A percentile compares a stretch with the other conserved stretches of the same genome.
phyloP scores from a whole-genome alignment of 2,797 vertebrate genomes.

The Notolabrus celidotus region DNA sequence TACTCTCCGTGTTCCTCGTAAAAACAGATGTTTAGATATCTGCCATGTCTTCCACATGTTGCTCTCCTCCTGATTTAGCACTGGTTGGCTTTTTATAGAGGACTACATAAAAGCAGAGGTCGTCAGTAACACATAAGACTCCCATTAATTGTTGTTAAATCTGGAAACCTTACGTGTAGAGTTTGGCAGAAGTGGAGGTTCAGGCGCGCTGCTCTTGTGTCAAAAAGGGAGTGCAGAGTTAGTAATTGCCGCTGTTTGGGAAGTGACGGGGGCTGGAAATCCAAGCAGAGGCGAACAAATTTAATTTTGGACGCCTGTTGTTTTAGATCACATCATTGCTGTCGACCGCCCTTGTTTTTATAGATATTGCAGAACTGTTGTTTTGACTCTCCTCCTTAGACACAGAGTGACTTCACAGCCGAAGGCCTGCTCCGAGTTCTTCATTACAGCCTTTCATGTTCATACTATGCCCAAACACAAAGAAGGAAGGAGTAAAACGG shows the following conservation, averaged over 20 bases:
- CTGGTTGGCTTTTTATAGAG: conserved; percentile 43
- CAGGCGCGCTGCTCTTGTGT: conserved; percentile 32
- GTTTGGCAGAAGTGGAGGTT: conserved; percentile 58
- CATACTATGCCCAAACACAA: not conserved
- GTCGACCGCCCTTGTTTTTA: conserved; percentile 31
- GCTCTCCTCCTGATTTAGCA: conserved; percentile 57
- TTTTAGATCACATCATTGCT: conserved; percentile 50
- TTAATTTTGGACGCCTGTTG: conserved; percentile 57
- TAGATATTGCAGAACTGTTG: conserved; percentile 21
- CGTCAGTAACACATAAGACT: conserved; percentile 72
- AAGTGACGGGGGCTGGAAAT: conserved; percentile 47
- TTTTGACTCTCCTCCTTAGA: conserved; percentile 47
- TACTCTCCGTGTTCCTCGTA: conserved; percentile 51
- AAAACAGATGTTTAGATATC: conserved; percentile 68
- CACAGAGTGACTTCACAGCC: conserved; percentile 29
- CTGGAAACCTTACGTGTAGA: conserved; percentile 52
- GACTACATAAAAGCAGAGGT: conserved; percentile 45
- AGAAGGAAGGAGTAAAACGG: conserved; percentile 1
- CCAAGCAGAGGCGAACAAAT: conserved; percentile 38
- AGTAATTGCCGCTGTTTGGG: conserved; percentile 31
- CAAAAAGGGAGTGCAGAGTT: conserved; percentile 44
- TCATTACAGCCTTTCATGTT: conserved; percentile 3
- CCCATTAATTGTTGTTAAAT: conserved; percentile 77
- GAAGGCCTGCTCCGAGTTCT: conserved; percentile 1
- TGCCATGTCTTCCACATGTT: conserved; percentile 31